Conservation (phyloP, 64 coral and sea anemone genomes). For the Acropora yongei region DNA sequence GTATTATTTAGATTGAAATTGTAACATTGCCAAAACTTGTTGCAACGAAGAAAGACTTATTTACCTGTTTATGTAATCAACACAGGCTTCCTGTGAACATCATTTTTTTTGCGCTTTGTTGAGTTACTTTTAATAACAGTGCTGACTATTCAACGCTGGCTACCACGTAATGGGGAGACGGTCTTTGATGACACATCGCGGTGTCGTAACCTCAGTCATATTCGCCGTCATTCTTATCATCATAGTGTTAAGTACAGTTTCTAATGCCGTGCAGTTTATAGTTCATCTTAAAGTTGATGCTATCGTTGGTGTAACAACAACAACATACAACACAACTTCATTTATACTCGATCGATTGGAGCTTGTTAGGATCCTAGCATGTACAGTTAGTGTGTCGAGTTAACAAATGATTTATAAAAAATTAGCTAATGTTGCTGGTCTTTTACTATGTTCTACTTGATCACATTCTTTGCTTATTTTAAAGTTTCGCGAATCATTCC, state of each 20-base stretch:
- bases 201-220: not conserved
- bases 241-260: not conserved
- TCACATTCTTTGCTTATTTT: not conserved
- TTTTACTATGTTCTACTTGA: not conserved
- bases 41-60: not conserved
- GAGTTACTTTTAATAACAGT: not conserved
- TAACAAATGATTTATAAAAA: no score
- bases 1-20: no score
- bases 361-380: no score
- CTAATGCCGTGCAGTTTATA: no score
- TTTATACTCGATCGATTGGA: no score
- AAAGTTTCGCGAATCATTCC: conserved; percentile 5
- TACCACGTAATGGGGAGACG: not conserved
- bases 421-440: not conserved
- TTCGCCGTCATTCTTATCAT: not conserved
- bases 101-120: not conserved
- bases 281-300: not conserved
- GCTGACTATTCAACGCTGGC: conserved; percentile 2
- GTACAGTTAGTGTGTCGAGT: no score
- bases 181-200: not conserved
- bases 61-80: not conserved
- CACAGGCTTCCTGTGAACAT: not conserved
- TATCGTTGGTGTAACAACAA: not conserved
- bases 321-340: no score
- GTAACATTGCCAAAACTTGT: not conserved